A percentile compares a stretch with the other conserved stretches of the same genome.
Conservation (phyloP, 2,797 vertebrate species). For the Limnodromus scolopaceus region DNA sequence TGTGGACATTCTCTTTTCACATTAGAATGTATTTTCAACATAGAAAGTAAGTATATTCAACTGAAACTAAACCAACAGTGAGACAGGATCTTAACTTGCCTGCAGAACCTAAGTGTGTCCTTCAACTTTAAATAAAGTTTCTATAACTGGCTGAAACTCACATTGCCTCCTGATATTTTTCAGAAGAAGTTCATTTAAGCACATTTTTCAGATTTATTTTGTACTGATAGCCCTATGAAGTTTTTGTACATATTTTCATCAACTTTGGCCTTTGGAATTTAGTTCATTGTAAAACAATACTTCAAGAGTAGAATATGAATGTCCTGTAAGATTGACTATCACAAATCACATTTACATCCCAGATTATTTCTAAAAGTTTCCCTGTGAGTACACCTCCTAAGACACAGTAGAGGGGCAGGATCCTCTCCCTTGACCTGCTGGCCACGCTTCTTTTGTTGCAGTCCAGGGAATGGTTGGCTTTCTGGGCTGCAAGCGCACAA, state of each 20-base stretch:
- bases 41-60: neutral
- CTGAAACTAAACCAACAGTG: neutral
- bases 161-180: neutral
- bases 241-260: neutral
- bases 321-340: neutral
- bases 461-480: neutral
- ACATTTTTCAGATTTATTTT: neutral
- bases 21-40: neutral
- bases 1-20: neutral
- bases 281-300: neutral
- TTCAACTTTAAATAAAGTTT: neutral
- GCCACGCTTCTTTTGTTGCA: neutral
- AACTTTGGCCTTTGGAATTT: neutral
- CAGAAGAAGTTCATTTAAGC: neutral
- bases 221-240: fast-evolving
- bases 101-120: neutral
- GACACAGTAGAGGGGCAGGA: neutral
- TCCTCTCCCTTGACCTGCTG: neutral
- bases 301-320: neutral
- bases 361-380: neutral
- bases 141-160: neutral
- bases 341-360: neutral
- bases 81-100: neutral
- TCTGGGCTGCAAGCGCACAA: neutral
- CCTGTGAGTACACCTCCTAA: neutral